Conservation (phyloP, 2,113 vertebrate genomes). For the Picathartes gymnocephalus region DNA sequence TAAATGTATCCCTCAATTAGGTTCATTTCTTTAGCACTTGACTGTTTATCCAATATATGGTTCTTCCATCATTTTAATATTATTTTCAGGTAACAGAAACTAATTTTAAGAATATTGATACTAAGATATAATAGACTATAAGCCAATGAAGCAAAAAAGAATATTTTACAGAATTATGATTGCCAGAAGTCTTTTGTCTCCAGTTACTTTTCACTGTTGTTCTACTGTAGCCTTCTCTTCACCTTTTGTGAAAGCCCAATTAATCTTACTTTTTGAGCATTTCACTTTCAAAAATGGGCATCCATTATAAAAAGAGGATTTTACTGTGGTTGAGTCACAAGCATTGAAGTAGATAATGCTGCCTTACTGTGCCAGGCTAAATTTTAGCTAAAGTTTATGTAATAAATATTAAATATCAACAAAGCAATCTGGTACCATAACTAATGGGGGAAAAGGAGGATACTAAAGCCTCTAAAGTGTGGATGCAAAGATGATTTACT, state of each 20-base stretch:
- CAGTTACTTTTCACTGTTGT: not conserved
- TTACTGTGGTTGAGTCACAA: not conserved
- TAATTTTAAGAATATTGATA: not conserved
- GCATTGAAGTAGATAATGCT: not conserved
- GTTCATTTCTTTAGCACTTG: not conserved
- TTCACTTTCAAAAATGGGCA: not conserved
- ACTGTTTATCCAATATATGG: not conserved
- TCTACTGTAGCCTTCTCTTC: not conserved
- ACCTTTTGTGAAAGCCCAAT: not conserved
- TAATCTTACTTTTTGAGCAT: not conserved
- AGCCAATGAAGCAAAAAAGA: not conserved
- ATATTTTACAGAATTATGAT: not conserved
- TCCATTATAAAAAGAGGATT: not conserved
- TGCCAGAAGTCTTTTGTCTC: not conserved
- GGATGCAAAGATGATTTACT: conserved; percentile 44
- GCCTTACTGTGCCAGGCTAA: not conserved
- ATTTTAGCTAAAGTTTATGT: not conserved
- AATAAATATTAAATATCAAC: not conserved
- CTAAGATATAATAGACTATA: not conserved
- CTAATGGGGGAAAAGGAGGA: not conserved
- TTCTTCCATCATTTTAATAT: not conserved
- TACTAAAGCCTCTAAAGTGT: not conserved
- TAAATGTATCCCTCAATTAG: not conserved
- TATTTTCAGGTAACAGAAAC: not conserved
- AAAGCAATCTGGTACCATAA: not conserved